A percentile compares a stretch with the other conserved stretches of the same genome.
These are phyloP conservation scores for Suncus etruscus DNA, from an alignment of 2,113 vertebrate species.

Conservation along the genomic window DNA sequence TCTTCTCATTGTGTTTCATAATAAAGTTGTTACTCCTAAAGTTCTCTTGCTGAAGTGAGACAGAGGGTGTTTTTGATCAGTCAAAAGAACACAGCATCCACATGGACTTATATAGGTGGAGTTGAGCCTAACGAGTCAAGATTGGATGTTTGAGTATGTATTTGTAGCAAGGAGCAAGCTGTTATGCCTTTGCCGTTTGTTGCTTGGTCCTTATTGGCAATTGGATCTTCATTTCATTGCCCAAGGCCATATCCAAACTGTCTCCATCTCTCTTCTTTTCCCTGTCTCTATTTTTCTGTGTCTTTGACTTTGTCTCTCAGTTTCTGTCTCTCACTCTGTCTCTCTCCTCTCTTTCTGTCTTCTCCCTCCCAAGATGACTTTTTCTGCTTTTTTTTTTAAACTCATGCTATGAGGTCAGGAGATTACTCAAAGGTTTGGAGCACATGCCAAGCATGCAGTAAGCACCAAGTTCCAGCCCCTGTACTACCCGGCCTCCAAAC, in stretches of 20 bases:
- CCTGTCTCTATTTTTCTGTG: too few species aligned
- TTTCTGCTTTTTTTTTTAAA: too few species aligned
- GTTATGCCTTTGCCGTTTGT: background rate
- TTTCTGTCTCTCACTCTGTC: too few species aligned
- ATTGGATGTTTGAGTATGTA: background rate
- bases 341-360: too few species aligned
- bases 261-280: too few species aligned
- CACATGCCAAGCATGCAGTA: too few species aligned
- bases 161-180: background rate
- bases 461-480: too few species aligned
- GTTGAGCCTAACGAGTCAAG: background rate
- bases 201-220: background rate
- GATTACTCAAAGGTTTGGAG: too few species aligned
- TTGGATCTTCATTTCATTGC: background rate
- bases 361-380: too few species aligned
- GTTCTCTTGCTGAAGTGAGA: background rate
- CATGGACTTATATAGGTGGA: background rate
- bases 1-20: constrained; percentile 11
- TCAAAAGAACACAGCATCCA: background rate
- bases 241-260: background rate
- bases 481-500: too few species aligned
- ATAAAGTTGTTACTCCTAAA: background rate
- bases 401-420: too few species aligned
- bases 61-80: rapidly evolving
- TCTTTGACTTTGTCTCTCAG: too few species aligned